These are phyloP conservation scores for Hipposideros armiger DNA, from an alignment of 2,113 vertebrate genomes.

Conservation along the genomic window DNA sequence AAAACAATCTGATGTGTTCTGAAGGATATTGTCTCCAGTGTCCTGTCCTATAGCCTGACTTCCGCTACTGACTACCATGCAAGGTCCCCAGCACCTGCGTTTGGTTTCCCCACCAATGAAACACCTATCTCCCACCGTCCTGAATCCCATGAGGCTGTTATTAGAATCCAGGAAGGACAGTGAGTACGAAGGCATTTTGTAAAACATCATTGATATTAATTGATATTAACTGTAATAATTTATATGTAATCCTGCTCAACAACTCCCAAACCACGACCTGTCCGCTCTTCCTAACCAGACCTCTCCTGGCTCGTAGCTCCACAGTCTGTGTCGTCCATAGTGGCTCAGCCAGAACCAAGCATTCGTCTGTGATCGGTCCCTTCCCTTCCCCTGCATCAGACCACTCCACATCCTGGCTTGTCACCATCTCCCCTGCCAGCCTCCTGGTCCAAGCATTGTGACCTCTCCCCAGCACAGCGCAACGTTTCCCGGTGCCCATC, in stretches of 20 bases:
- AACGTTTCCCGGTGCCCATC: neutral
- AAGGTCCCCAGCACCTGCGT: neutral
- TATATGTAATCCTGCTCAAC: neutral
- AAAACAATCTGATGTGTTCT: too few relatives aligned
- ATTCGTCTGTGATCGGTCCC: neutral
- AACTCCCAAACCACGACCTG: neutral
- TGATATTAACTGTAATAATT: neutral
- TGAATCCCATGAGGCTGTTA: neutral
- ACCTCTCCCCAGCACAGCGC: neutral
- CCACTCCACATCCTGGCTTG: fast-evolving
- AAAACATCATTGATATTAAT: neutral
- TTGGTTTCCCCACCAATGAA: neutral
- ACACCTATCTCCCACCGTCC: fast-evolving
- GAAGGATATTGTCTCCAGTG: neutral
- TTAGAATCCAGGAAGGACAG: neutral
- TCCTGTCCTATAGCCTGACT: neutral
- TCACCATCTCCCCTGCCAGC: fast-evolving
- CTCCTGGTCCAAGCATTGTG: neutral
- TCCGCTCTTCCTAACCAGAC: fast-evolving
- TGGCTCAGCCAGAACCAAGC: neutral
- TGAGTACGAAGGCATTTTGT: neutral
- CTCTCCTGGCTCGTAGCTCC: neutral
- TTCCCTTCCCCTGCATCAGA: fast-evolving
- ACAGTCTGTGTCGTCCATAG: fast-evolving
- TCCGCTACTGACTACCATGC: fast-evolving